Conservation (phyloP, 2,113 vertebrate species). For the Speoplatyrhinus poulsoni region DNA sequence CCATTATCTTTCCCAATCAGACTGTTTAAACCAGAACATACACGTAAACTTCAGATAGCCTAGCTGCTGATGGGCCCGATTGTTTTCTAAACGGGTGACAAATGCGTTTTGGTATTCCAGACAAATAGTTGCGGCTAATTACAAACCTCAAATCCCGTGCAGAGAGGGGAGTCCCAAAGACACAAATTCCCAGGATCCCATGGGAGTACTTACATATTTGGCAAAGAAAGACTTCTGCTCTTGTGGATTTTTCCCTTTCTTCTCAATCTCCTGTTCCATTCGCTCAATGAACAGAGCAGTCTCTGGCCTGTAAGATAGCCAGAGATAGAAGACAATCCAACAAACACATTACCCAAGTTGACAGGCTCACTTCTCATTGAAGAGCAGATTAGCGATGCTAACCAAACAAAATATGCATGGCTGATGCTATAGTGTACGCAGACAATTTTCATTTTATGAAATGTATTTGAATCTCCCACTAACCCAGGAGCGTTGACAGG, state of each 20-base stretch:
- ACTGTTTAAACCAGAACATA: too few relatives aligned
- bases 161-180: not conserved
- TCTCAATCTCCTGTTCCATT: conserved; percentile 86
- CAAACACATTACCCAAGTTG: not conserved
- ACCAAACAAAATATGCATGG: not conserved
- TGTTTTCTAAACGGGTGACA: too few relatives aligned
- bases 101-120: too few relatives aligned
- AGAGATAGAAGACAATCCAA: conserved; percentile 7
- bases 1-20: too few relatives aligned
- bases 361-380: too few relatives aligned
- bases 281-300: conserved; percentile 85
- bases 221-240: conserved; percentile 95
- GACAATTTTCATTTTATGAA: too few relatives aligned
- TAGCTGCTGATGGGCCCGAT: too few relatives aligned
- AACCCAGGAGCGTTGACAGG: conserved; percentile 81
- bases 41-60: too few relatives aligned
- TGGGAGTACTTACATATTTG: conserved; percentile 85
- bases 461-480: conserved; percentile 42
- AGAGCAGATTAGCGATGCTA: not conserved
- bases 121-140: too few relatives aligned
- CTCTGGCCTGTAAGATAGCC: conserved; percentile 77
- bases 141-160: not conserved
- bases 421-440: too few relatives aligned
- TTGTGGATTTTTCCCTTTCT: conserved; percentile 90
- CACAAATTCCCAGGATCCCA: conserved; percentile 10